These are phyloP conservation scores for Sceloporus tristichus DNA, from an alignment of 2,113 vertebrate species.

Conservation along the genomic window DNA sequence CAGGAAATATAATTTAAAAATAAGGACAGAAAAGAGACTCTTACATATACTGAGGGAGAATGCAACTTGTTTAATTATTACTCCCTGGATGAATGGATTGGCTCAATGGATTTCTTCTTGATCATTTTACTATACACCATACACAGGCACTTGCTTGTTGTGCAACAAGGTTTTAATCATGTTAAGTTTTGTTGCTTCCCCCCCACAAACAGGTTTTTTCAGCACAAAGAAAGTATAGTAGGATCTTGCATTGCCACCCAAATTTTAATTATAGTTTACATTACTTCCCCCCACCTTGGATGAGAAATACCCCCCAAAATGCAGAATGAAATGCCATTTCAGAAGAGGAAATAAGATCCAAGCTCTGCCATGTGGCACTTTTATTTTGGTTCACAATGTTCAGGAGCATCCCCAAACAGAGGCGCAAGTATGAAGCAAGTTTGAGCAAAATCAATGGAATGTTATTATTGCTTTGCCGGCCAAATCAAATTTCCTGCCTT, in stretches of 20 bases:
- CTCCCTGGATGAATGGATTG: background rate
- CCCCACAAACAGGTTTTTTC: too few relatives aligned
- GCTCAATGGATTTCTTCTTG: background rate
- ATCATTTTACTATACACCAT: background rate
- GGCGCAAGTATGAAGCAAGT: background rate
- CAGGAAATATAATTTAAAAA: background rate
- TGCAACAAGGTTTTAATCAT: background rate
- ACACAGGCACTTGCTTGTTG: background rate
- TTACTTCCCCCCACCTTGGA: background rate
- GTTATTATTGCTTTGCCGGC: background rate
- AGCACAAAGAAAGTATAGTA: background rate
- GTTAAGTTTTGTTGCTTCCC: background rate
- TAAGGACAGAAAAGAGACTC: too few relatives aligned
- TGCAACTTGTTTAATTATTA: background rate
- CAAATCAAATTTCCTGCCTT: conserved; percentile 7
- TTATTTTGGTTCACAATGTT: conserved; percentile 9
- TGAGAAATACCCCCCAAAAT: background rate
- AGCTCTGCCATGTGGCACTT: conserved; percentile 2
- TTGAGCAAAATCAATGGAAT: conserved; percentile 3
- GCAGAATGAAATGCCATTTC: conserved; percentile 2
- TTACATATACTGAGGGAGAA: background rate
- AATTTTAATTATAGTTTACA: background rate
- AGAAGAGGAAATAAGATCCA: background rate
- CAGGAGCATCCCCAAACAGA: background rate
- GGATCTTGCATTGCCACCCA: conserved; percentile 1